Conservation (phyloP, 2,797 vertebrate genomes). For the Merluccius polli region DNA sequence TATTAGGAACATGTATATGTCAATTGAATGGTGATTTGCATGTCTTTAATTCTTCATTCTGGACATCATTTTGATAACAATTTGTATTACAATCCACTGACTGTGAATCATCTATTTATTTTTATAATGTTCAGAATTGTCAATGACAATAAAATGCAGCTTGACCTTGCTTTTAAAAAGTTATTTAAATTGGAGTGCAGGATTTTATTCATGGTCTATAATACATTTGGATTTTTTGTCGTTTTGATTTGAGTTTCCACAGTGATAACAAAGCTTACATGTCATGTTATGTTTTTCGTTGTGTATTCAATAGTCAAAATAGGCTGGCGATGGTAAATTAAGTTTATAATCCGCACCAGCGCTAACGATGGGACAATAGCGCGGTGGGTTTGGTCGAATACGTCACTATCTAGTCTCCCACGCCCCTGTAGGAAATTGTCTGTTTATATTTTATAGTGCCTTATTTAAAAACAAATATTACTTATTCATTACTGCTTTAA, state of each 20-base stretch:
- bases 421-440: background rate
- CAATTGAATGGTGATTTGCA: constrained; percentile 74
- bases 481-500: constrained; percentile 2
- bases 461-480: background rate
- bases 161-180: constrained; percentile 57
- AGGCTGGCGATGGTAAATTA: background rate
- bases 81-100: constrained; percentile 79
- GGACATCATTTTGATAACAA: constrained; percentile 80
- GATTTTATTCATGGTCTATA: background rate
- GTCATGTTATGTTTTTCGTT: background rate
- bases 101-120: constrained; percentile 80
- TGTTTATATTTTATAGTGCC: constrained; percentile 2
- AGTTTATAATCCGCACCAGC: background rate
- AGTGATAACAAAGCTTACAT: too few species aligned
- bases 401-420: background rate
- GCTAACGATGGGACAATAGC: background rate
- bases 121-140: constrained; percentile 75
- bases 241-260: background rate
- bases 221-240: background rate
- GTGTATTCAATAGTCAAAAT: background rate
- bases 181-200: constrained; percentile 18
- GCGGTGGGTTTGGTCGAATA: background rate
- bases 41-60: constrained; percentile 77
- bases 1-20: constrained; percentile 64
- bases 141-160: constrained; percentile 67